Conservation (phyloP, 2,888 invertebrate genomes). For the Mythimna impura region DNA sequence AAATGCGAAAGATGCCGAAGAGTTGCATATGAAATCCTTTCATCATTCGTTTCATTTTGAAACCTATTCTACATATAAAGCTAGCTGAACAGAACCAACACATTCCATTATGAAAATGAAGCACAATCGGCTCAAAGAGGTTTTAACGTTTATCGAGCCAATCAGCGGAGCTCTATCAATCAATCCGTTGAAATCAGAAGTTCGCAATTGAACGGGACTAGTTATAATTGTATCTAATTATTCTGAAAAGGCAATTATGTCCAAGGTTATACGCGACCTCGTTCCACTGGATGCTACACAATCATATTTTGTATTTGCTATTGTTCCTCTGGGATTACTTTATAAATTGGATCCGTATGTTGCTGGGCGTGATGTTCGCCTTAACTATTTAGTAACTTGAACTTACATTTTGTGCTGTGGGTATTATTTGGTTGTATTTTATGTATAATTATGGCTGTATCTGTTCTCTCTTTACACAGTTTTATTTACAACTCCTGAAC, state of each 20-base stretch:
- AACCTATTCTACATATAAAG: neutral
- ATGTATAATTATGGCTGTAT: neutral
- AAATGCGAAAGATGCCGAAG: neutral
- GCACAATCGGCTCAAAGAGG: conserved; percentile 27
- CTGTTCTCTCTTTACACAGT: neutral
- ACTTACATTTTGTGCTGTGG: conserved; percentile 9
- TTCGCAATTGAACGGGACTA: conserved; percentile 21
- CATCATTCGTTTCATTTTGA: conserved; percentile 21
- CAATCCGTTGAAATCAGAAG: conserved; percentile 43
- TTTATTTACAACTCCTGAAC: conserved; percentile 3
- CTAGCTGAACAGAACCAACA: neutral
- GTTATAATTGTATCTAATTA: conserved; percentile 58
- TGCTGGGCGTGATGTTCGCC: conserved; percentile 40
- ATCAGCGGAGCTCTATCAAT: conserved; percentile 45
- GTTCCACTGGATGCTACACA: conserved; percentile 52
- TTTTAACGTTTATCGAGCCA: conserved; percentile 42
- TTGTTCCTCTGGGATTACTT: conserved; percentile 61
- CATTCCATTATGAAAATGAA: conserved; percentile 29
- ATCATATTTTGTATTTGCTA: conserved; percentile 60
- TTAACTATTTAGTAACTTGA: conserved; percentile 43
- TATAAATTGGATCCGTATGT: conserved; percentile 51
- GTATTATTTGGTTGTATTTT: conserved; percentile 17
- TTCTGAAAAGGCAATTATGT: conserved; percentile 60
- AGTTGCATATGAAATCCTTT: neutral
- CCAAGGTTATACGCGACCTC: conserved; percentile 55